Evolutionary conservation across 2,888 invertebrate species (phyloP), one percentile per base, ranked within the genome.

Genomic region (Mimas tiliae): DNA sequence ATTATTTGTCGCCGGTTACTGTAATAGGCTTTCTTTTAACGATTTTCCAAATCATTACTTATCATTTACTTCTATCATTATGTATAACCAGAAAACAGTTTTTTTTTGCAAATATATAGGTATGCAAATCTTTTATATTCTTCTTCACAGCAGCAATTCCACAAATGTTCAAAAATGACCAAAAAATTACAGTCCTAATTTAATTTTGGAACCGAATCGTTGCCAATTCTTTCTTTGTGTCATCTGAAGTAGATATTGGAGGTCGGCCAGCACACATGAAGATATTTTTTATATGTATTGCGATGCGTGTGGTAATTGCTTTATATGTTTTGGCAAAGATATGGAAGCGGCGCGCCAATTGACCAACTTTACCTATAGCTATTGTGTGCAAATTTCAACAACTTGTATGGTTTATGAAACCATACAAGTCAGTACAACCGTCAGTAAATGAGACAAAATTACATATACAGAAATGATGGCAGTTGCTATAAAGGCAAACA

Each of bases 301-400:
- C 58, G 42, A 58, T 58, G 58, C 58, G 42, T 58, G 58, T 42
- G 58, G 58, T 58, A 42, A 58, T 58, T 58, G 58, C 58, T 58
- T 42, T 58, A 42, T 58, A 42, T 58, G 38, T 58, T 58, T 42
- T 42, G 42, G 58, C 58, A 58, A 38, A 38, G 58, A 42, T 16
- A 1, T 9, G 12, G 19, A 19, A 58, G 19, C 19, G 12, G 14
- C 19, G 58, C 58, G 58, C 58, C 42, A 58, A 42, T 42, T 19
- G 19, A 27, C 52, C 33, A 58, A 19, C 19, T 11, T 45, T 58
- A 58, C 58, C 58, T 58, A 58, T 58, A 55, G 4, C n/a, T 55
- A 34, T 19, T 58, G 16, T 42, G 19, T 58, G 9, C 4, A 16
- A 16, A 42, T n/a, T 53, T 14, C 14, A n/a, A 52, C 21, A 6